Base-by-base conservation (phyloP, 1,140 invertebrate genomes). In the Mactra quadrangularis region DNA sequence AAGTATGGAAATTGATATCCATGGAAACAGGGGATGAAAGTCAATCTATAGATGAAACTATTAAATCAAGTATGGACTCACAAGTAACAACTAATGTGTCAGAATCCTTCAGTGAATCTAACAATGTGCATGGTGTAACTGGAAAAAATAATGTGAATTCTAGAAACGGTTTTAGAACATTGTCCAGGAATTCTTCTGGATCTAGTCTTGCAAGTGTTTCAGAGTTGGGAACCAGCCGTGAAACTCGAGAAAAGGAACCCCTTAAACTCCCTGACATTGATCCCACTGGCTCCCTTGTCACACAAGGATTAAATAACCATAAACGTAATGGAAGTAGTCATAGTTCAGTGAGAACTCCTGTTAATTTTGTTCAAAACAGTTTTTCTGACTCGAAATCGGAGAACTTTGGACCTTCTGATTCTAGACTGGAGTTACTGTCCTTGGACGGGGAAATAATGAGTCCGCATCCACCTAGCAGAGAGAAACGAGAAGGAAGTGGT, bases 241-340 rank as follows among this genome's bases (percentile, higher is more conserved):
- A 77, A 50, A 55, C 45, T 11, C 52, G 29, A n/a, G 76, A 78
- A 41, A 75, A 59, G 27, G 74, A 78, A 59, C 13, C 41, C 7
- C 33, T 72, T 11, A 71, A 60, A 72, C 45, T 82, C 53, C 78
- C 78, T 31, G 78, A 82, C 57, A 82, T 82, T 59, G 78, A 82
- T 33, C 78, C 78, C 50, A 41, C 78, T 19, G 78, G 78, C n/a
- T 59, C 55, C 15, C 38, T 82, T 17, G 66, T 82, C n/a, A 82
- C 78, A 4, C 78, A 82, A 41, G 66, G 78, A 17, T 19, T 82
- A 29, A 82, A 72, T 52, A 82, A 82, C 45, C 38, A 71, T 13
- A 57, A 33, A 62, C 47, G 50, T 7, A 22, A 17, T 6, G 52
- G 47, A 17, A 66, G 57, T 62, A 45, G 59, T 53, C 9, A 33